Evolutionary conservation across 2,888 invertebrate species (phyloP), one percentile per base, ranked within the genome.

Genomic region (Carpatolechia fugitivella): DNA sequence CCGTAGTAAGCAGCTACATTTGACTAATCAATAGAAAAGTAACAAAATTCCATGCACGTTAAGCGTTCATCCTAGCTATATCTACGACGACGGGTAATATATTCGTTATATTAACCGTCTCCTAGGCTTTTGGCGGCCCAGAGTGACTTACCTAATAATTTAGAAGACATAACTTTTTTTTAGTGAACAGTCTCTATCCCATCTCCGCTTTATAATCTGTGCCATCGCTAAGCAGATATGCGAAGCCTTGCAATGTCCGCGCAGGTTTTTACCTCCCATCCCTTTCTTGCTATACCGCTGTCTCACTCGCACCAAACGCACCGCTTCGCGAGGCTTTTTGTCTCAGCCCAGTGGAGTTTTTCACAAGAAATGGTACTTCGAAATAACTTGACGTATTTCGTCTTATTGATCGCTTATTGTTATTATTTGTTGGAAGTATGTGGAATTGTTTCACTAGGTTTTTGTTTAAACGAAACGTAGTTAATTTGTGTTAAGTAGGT

Each of bases 251-350:
- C 69, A 69, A 78, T 77, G 80, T 70, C 61, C 69, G 75, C 80
- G 78, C 83, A 78, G 68, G 74, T 82, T 81, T 78, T 78, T 79
- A 68, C 74, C 64, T 36, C 52, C 57, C 65, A 60, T 74, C 78
- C 63, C 74, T 53, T 65, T 75, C 68, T 10, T 58, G 51, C 67
- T 16, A 6, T 54, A 1, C 1, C 2, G 16, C 66, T 29, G 18
- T 80, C 84, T 66, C 78, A 3, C 58, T 85, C 82, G 44, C 60
- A 71, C 80, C 85, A 86, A 74, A 85, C 72, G 77, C 60, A 57
- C 86, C 86, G 86, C 82, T 46, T 20, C 46, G 55, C 54, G 63
- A 69, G 75, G 29, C 40, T 55, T 36, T 53, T 50, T 40, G 44
- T 20, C 30, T 3, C 10, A 13, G 6, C 18, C 31, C 40, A 5